Evolutionary conservation across 2,113 vertebrate genomes (phyloP).

Genomic region (Furnarius figulus): DNA sequence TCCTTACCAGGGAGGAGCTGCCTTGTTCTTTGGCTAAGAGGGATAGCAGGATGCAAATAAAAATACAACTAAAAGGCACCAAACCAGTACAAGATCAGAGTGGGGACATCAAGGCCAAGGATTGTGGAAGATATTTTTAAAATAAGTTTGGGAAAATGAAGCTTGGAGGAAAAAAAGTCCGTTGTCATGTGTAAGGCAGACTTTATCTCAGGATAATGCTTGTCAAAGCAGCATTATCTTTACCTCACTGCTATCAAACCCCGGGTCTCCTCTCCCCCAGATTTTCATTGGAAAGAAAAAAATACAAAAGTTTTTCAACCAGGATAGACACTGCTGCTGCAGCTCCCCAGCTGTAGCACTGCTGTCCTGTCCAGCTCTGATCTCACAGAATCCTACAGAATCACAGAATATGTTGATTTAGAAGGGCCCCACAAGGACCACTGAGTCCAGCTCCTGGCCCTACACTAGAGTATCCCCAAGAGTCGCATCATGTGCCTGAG

Average conservation of each 20-base stretch:
- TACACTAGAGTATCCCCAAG: neutral
- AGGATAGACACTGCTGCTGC: neutral
- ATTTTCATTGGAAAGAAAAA: neutral
- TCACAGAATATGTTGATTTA: neutral
- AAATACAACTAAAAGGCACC: neutral
- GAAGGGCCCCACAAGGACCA: neutral
- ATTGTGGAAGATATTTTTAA: neutral
- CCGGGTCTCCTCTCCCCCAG: fast-evolving
- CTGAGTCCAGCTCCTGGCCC: neutral
- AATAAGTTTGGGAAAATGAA: neutral
- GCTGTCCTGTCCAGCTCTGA: neutral
- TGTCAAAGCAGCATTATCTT: neutral
- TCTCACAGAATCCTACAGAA: neutral
- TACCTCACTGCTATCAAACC: neutral
- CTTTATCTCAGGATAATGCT: neutral
- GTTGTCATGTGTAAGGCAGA: fast-evolving
- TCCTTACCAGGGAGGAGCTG: neutral
- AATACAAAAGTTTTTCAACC: neutral
- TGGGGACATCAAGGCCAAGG: neutral
- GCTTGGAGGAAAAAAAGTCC: neutral
- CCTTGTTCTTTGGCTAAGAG: neutral
- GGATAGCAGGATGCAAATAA: neutral
- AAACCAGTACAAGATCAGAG: neutral
- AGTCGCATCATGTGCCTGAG: neutral
- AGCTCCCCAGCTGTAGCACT: neutral